Evolutionary conservation across 1,140 invertebrate species (phyloP).

Genomic region (Eciton burchellii): DNA sequence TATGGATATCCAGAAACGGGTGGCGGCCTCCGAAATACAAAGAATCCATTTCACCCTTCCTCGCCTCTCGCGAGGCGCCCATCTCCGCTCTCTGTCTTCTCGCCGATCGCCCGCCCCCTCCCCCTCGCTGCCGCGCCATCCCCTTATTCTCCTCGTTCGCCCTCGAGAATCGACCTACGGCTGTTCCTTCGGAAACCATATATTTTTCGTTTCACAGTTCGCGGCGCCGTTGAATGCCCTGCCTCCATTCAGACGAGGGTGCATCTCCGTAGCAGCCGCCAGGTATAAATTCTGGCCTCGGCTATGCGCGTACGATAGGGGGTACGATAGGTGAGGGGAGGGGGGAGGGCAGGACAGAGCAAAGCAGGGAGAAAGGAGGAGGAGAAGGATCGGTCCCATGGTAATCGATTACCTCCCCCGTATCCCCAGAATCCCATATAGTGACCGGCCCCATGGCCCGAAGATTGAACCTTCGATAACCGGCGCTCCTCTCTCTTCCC

Average conservation of each 20-base stretch:
- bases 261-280: slow-evolving; percentile 81
- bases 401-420: slow-evolving; percentile 83
- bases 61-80: slow-evolving; percentile 66
- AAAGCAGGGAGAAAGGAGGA: slow-evolving; percentile 65
- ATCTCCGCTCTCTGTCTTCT: slow-evolving; percentile 25
- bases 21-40: slow-evolving; percentile 76
- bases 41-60: slow-evolving; percentile 74
- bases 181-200: slow-evolving; percentile 81
- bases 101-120: slow-evolving; percentile 52
- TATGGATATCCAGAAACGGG: slow-evolving; percentile 70
- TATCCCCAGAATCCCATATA: slow-evolving; percentile 83
- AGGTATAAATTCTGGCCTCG: slow-evolving; percentile 85
- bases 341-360: slow-evolving; percentile 17
- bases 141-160: slow-evolving; percentile 38
- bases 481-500: slow-evolving; percentile 70
- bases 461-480: slow-evolving; percentile 83
- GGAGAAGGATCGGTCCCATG: slow-evolving; percentile 80
- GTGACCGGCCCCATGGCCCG: slow-evolving; percentile 79
- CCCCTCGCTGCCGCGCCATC: slow-evolving; percentile 54
- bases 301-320: slow-evolving; percentile 61
- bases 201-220: slow-evolving; percentile 84
- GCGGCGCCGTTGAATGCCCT: slow-evolving; percentile 77
- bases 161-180: slow-evolving; percentile 69
- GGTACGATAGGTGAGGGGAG: slow-evolving; percentile 23
- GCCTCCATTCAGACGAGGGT: slow-evolving; percentile 80